Evolutionary conservation across 2,797 vertebrate genomes (phyloP), one percentile per base, ranked within the genome.

Genomic region (Heteromormyrus szaboi): DNA sequence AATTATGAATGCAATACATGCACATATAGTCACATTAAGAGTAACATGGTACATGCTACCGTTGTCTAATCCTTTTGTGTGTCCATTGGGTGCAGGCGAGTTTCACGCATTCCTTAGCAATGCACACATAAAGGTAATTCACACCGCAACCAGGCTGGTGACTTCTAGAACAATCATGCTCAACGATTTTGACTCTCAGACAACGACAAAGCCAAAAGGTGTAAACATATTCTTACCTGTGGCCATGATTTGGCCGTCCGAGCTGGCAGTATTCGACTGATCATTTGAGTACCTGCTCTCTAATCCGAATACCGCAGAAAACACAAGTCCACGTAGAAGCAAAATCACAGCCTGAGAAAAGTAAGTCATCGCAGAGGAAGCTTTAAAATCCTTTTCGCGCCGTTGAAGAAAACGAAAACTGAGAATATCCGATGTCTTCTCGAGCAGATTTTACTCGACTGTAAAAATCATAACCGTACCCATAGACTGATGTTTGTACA

Each of bases 271-370:
- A 91, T 90, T 90, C 88, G 94, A 88, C 72, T 95, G 92, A 91
- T 94, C 90, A 85, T 90, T 93, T n/a, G 93, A 92, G 94, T 91
- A 92, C 90, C 93, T 92, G 91, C 92, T 92, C 89, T 94, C 94
- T 90, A 90, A 95, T 92, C 95, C 94, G 93, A 96, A 94, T 93
- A 96, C 95, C 94, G 95, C 96, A 96, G 93, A 96, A 95, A 97
- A 95, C 95, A 96, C 93, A 94, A 97, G 95, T 95, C 96, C 96
- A 95, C 95, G 95, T 91, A 96, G 95, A 95, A 97, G 91, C 72
- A 94, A 91, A 92, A 94, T 92, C 92, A 95, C 91, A 84, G 94
- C 91, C 92, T 91, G 90, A 92, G 92, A 93, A 90, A 94, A 93
- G 94, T 90, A 94, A 94, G 93, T 95, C 96, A 97, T 97, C 93